Conservation (phyloP, 2,888 invertebrate genomes). For the Protophormia terraenovae region DNA sequence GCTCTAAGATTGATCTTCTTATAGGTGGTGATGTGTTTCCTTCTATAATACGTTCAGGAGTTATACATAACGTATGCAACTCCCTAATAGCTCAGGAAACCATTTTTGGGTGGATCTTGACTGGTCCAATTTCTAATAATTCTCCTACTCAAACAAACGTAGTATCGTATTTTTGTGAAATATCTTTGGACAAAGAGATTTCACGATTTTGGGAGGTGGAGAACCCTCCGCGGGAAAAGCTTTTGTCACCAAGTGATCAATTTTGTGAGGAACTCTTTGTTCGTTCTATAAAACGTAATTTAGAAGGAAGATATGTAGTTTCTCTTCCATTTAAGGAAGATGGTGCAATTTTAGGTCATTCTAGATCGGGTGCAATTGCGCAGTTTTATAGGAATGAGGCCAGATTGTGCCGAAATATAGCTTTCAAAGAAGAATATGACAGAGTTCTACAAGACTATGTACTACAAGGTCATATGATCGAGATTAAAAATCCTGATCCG, state of each 20-base stretch:
- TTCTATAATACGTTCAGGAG: not conserved
- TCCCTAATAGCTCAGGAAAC: constrained; percentile 40
- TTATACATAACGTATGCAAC: constrained; percentile 3
- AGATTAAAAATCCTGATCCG: not conserved
- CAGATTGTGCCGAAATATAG: not conserved
- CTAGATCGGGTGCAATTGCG: not conserved
- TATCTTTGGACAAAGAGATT: too few species aligned
- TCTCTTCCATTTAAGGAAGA: not conserved
- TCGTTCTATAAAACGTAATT: constrained; percentile 26
- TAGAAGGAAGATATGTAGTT: not conserved
- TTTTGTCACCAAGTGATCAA: not conserved
- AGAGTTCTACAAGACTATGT: not conserved
- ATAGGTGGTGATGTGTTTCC: not conserved
- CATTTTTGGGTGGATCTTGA: constrained; percentile 29
- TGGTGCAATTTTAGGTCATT: not conserved
- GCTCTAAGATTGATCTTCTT: not conserved
- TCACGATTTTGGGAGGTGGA: too few species aligned
- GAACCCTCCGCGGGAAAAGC: too few species aligned
- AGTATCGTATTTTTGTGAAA: not conserved
- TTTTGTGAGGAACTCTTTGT: not conserved
- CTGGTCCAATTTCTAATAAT: not conserved
- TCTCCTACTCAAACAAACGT: not conserved
- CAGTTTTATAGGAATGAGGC: not conserved
- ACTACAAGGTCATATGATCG: not conserved
- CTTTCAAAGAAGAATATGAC: not conserved